Conservation (phyloP, 2,113 vertebrate genomes). For the Pseudopodoces humilis region DNA sequence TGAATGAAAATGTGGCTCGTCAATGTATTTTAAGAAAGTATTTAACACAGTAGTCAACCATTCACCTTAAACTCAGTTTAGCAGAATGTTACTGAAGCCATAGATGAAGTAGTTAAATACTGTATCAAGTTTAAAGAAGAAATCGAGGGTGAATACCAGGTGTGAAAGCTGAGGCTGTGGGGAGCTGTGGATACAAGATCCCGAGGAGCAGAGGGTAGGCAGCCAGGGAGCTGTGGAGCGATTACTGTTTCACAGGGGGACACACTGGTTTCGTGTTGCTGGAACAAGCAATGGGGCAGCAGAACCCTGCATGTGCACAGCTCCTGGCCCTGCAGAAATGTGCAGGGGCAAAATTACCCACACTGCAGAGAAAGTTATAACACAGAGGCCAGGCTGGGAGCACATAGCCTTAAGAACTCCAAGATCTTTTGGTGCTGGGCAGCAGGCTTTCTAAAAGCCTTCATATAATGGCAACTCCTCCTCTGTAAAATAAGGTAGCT, state of each 20-base stretch:
- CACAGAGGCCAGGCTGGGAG: neutral
- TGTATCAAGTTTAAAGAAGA: conserved; percentile 19
- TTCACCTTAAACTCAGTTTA: neutral
- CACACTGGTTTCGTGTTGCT: fast-evolving
- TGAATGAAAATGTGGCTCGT: neutral
- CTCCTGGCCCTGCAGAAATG: neutral
- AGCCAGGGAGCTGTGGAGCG: fast-evolving
- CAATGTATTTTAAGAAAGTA: neutral
- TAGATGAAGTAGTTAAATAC: neutral
- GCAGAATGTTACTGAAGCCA: neutral
- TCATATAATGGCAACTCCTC: neutral
- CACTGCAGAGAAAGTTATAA: neutral
- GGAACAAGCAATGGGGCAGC: neutral
- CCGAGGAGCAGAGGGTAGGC: fast-evolving
- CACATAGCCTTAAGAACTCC: neutral
- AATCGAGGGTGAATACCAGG: neutral
- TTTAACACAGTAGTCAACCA: neutral
- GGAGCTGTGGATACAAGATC: neutral
- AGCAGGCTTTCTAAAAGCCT: neutral
- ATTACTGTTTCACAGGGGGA: neutral
- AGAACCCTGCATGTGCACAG: fast-evolving
- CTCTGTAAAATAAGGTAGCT: neutral
- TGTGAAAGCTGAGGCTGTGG: neutral
- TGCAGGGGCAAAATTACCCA: neutral
- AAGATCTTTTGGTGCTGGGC: neutral